These are phyloP conservation scores for Phenacoccus solenopsis DNA, from an alignment of 1,140 invertebrate species.

Conservation along the genomic window DNA sequence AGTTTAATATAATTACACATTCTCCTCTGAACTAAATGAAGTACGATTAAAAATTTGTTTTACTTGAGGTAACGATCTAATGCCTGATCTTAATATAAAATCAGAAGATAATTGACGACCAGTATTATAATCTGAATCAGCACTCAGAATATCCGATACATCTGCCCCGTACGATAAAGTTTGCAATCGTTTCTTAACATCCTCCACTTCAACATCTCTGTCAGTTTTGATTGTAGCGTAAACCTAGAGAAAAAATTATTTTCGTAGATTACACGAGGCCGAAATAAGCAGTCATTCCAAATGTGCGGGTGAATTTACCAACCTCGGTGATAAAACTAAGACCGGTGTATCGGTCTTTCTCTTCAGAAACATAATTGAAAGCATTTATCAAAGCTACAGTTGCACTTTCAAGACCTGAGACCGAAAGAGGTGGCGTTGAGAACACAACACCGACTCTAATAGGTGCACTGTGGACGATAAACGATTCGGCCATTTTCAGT, in stretches of 20 bases:
- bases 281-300: too few species aligned
- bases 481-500: slow-evolving; percentile 78
- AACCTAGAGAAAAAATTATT: slow-evolving; percentile 30
- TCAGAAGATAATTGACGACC: slow-evolving; percentile 67
- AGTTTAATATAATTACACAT: background rate
- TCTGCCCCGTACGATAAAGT: slow-evolving; percentile 52
- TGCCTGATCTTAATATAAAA: slow-evolving; percentile 69
- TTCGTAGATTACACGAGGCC: background rate
- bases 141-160: slow-evolving; percentile 65
- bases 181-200: slow-evolving; percentile 58
- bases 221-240: slow-evolving; percentile 36
- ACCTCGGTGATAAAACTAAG: slow-evolving; percentile 73
- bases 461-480: slow-evolving; percentile 78
- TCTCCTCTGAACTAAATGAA: background rate
- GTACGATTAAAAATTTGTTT: background rate
- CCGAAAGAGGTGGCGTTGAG: slow-evolving; percentile 45
- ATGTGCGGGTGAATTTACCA: too few species aligned
- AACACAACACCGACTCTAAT: slow-evolving; percentile 85
- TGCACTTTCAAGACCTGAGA: slow-evolving; percentile 51
- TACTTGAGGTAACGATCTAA: slow-evolving; percentile 51
- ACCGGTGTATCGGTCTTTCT: slow-evolving; percentile 55
- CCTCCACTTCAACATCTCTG: slow-evolving; percentile 41
- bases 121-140: slow-evolving; percentile 84
- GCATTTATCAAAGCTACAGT: slow-evolving; percentile 79
- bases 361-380: slow-evolving; percentile 80